phyloP scores from a whole-genome alignment of 2,888 invertebrate genomes.

The Tricholauxania praeusta region DNA sequence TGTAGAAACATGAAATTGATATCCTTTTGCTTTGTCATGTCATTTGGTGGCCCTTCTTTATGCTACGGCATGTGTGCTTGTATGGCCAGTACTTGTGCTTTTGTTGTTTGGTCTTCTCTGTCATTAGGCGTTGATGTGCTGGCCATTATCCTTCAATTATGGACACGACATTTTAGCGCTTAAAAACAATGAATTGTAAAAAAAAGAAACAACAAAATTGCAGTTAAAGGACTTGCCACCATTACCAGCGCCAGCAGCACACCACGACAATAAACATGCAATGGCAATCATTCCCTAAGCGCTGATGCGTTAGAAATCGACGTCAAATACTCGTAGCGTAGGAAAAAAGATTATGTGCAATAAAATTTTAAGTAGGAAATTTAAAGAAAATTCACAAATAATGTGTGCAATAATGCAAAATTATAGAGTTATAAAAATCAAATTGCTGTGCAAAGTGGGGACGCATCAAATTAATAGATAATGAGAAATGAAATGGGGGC shows the following conservation, averaged over 20 bases:
- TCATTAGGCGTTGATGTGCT: slow-evolving; percentile 35
- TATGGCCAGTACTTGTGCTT: not conserved
- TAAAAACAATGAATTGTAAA: slow-evolving; percentile 13
- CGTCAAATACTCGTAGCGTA: slow-evolving; percentile 5
- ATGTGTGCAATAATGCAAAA: not conserved
- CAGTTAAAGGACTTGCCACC: not conserved
- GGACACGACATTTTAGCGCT: slow-evolving; percentile 29
- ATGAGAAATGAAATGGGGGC: no score
- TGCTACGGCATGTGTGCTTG: not conserved
- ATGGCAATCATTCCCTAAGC: not conserved
- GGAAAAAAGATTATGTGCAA: not conserved
- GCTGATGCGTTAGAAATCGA: slow-evolving; percentile 14
- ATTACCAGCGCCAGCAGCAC: no score
- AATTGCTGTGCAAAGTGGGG: not conserved
- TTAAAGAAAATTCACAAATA: slow-evolving; percentile 19
- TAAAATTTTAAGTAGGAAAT: slow-evolving; percentile 21
- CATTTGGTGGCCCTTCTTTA: not conserved
- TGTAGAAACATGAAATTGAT: slow-evolving; percentile 29
- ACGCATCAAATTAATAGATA: no score
- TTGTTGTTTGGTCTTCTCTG: slow-evolving; percentile 2
- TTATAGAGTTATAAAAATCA: not conserved
- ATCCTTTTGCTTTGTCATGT: slow-evolving; percentile 30
- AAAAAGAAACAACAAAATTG: not conserved
- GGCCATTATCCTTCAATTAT: slow-evolving; percentile 35
- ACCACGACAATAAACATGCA: no score